A percentile compares a stretch with the other conserved stretches of the same genome.
Evolutionary conservation across 2,113 vertebrate genomes (phyloP).

Genomic region (Bostrychus sinensis): DNA sequence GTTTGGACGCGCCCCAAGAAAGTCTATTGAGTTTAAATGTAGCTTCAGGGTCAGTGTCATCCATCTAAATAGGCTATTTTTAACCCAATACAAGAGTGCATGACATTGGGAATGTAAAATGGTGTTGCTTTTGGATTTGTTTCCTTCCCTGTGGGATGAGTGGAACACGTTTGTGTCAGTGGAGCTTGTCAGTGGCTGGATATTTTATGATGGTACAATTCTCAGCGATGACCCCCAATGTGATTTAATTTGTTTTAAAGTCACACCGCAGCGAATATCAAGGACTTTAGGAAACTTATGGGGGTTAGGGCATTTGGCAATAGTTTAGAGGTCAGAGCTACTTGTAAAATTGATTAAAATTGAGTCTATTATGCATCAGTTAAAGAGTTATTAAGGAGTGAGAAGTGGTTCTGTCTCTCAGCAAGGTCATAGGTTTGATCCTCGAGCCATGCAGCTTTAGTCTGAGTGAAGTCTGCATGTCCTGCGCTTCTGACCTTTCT

Average conservation of each 20-base stretch:
- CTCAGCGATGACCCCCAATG: neutral
- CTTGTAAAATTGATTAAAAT: neutral
- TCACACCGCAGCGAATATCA: neutral
- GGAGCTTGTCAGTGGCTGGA: neutral
- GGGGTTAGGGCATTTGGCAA: neutral
- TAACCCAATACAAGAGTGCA: neutral
- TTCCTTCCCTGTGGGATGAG: neutral
- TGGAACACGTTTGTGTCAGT: neutral
- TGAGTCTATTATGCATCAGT: neutral
- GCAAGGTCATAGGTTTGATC: too few relatives aligned
- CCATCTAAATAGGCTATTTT: conserved; percentile 24
- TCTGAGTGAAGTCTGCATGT: too few relatives aligned
- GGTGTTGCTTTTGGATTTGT: neutral
- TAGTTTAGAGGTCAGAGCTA: neutral
- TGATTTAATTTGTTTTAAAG: conserved; percentile 6
- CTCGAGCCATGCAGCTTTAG: too few relatives aligned
- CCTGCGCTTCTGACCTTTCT: too few relatives aligned
- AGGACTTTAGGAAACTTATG: neutral
- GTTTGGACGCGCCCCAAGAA: conserved; percentile 3
- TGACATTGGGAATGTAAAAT: conserved; percentile 15
- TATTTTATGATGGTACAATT: neutral
- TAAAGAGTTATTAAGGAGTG: neutral
- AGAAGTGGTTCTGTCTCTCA: neutral
- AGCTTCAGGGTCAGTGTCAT: conserved; percentile 12
- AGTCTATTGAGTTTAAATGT: neutral